phyloP scores from a whole-genome alignment of 2,113 vertebrate genomes.

The Sander vitreus region DNA sequence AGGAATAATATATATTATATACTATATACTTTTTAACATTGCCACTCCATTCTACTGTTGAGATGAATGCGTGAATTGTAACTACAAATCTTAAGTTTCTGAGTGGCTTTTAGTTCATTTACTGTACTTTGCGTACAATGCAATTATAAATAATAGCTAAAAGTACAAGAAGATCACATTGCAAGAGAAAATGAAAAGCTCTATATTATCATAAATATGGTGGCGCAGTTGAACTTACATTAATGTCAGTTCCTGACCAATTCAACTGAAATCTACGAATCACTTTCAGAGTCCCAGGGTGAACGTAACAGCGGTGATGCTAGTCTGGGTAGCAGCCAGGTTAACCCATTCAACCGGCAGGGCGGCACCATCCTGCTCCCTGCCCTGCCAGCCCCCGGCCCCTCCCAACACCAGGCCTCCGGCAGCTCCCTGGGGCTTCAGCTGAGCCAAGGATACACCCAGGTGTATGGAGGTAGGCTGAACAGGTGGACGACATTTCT shows the following conservation, averaged over 20 bases:
- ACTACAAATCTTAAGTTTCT: too few species aligned
- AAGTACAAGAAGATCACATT: not conserved
- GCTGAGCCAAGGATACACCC: slow-evolving; percentile 69
- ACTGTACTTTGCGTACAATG: too few species aligned
- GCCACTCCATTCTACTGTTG: not conserved
- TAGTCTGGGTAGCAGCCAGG: not conserved
- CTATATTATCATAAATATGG: not conserved
- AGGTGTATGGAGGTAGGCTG: slow-evolving; percentile 81
- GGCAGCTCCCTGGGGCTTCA: slow-evolving; percentile 66
- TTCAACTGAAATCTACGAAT: not conserved
- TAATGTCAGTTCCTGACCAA: not conserved
- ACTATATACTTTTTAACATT: too few species aligned
- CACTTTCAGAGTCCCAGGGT: slow-evolving; percentile 55
- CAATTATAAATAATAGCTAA: not conserved
- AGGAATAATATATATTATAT: not conserved
- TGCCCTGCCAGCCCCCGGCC: not conserved
- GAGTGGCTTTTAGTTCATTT: too few species aligned
- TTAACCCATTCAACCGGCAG: slow-evolving; percentile 64
- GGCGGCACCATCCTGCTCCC: slow-evolving; percentile 70
- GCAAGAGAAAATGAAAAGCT: not conserved
- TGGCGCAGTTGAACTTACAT: not conserved
- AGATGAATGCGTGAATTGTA: too few species aligned
- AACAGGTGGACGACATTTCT: not conserved
- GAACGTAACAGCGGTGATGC: not conserved
- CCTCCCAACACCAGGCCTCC: slow-evolving; percentile 50